phyloP scores from a whole-genome alignment of 2,888 invertebrate species.

The Arge pagana region DNA sequence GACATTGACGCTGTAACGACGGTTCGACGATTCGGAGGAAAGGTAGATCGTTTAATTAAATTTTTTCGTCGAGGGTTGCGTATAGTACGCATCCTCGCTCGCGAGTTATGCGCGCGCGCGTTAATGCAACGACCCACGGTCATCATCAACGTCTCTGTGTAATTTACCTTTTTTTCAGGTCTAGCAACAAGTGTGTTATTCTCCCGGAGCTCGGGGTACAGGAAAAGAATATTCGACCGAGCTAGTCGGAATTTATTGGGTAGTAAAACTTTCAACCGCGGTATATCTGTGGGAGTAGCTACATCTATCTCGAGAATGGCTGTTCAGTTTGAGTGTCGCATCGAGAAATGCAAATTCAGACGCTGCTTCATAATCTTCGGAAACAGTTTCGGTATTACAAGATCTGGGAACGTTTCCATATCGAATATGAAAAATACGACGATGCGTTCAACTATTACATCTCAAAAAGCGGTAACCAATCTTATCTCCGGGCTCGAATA shows the following conservation, averaged over 20 bases:
- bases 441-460: too few species aligned
- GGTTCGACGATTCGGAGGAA: not conserved
- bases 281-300: constrained; percentile 51
- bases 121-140: too few species aligned
- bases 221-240: constrained; percentile 30
- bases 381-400: too few species aligned
- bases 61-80: not conserved
- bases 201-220: constrained; percentile 25
- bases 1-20: constrained; percentile 31
- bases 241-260: constrained; percentile 52
- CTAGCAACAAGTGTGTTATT: constrained; percentile 49
- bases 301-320: constrained; percentile 52
- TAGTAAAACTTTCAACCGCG: constrained; percentile 53
- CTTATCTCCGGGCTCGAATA: too few species aligned
- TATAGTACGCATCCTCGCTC: not conserved
- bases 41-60: not conserved
- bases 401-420: too few species aligned
- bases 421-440: too few species aligned
- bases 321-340: constrained; percentile 25
- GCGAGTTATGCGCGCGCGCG: not conserved
- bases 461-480: too few species aligned
- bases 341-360: constrained; percentile 51
- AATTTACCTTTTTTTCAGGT: too few species aligned
- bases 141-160: too few species aligned
- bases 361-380: too few species aligned